Evolutionary conservation across 2,113 vertebrate genomes (phyloP), one percentile per base, ranked within the genome.

Genomic region (Tetrax tetrax): DNA sequence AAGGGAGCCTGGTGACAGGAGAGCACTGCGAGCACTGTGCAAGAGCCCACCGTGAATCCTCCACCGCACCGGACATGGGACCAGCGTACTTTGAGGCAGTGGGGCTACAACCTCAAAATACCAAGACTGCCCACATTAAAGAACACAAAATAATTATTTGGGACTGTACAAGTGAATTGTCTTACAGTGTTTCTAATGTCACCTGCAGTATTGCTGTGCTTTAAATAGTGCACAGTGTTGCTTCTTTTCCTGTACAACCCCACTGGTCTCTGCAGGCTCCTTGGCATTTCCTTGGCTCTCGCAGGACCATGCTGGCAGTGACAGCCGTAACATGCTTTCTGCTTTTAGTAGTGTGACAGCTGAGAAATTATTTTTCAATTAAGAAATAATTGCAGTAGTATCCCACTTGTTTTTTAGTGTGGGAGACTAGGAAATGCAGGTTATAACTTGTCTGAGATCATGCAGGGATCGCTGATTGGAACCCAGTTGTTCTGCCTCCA

Each of bases 401-500:
- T n/a, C 29, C 47, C 51, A 65, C 47, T 89, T 89, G 61, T 94
- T 74, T 96, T 92, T 95, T 81, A 90, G 72, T 65, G 87, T 87
- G 74, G 72, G 84, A 93, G 92, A 90, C 72, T 69, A 83, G 79
- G 89, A 96, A 96, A 90, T 80, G n/a, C 78, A 95, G 89, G 89
- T 95, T 92, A 15, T 78, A 71, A 95, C 95, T 93, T 95, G 95
- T 92, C 61, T 90, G 83, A 89, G 72, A 93, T 90, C 31, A 57
- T 41, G 43, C 63, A 87, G 82, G 60, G 75, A 91, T 90, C 16
- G 27, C 84, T 90, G 91, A 91, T 71, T 89, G 79, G 65, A 93
- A 72, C 72, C 85, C 69, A 77, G 79, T 84, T 33, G 56, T 91
- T 92, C 80, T 93, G 87, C 87, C 77, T 96, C 63, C 92, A 84